Percentiles rank a stretch among this genome's conserved stretches.
Evolutionary conservation across 1,140 invertebrate genomes (phyloP).

Genomic region (Plutomurus gul): DNA sequence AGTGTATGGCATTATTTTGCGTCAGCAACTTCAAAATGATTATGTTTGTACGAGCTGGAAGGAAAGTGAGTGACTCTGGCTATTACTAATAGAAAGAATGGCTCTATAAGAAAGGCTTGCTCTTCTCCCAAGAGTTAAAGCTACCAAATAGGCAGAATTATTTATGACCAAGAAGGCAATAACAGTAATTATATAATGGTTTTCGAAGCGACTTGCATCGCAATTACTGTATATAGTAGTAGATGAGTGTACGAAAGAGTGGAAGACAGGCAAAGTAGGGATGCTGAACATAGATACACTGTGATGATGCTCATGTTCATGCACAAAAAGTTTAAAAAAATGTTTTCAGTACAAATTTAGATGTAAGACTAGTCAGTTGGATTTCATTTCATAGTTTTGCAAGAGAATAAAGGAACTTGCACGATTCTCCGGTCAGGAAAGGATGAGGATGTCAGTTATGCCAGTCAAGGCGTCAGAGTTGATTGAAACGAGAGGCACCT

Average conservation of each 20-base stretch:
- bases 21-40: background rate
- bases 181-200: constrained; percentile 28
- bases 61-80: background rate
- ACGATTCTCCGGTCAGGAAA: constrained; percentile 23
- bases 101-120: background rate
- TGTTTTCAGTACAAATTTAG: constrained; percentile 13
- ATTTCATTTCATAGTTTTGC: background rate
- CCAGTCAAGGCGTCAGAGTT: constrained; percentile 21
- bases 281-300: background rate
- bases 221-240: background rate
- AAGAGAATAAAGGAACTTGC: background rate
- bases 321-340: background rate
- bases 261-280: background rate
- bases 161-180: constrained; percentile 29
- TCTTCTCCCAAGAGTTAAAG: background rate
- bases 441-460: constrained; percentile 25
- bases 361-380: background rate
- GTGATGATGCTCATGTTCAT: background rate
- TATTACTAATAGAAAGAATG: background rate
- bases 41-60: background rate
- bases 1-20: constrained; percentile 13
- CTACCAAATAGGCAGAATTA: constrained; percentile 29
- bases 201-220: constrained; percentile 19
- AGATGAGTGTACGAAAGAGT: background rate
- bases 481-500: constrained; percentile 25